Conservation (phyloP, 2,888 invertebrate genomes). For the Criorhina ranunculi region DNA sequence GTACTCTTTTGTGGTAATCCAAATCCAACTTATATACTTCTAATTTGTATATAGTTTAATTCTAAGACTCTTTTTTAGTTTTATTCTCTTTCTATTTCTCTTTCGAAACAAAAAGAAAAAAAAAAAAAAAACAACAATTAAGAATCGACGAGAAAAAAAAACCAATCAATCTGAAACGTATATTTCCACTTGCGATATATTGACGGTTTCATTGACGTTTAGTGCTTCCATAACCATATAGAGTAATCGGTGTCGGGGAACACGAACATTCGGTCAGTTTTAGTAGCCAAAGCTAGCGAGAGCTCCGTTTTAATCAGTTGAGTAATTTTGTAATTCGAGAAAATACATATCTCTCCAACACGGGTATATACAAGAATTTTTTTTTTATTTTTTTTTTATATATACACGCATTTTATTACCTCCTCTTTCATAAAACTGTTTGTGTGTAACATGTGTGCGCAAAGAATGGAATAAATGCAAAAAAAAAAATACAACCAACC, state of each 20-base stretch:
- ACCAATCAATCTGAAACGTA: not conserved
- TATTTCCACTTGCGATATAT: conserved; percentile 15
- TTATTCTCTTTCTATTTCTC: no score
- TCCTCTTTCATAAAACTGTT: no score
- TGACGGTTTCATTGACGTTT: conserved; percentile 26
- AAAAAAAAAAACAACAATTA: no score
- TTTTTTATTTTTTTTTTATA: not conserved
- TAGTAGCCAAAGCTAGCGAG: not conserved
- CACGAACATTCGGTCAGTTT: conserved; percentile 14
- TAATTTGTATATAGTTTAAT: no score
- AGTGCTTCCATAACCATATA: conserved; percentile 22
- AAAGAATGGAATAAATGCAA: not conserved
- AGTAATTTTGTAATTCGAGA: conserved; percentile 3
- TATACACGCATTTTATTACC: no score
- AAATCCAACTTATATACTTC: no score
- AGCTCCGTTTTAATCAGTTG: not conserved
- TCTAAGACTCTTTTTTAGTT: no score
- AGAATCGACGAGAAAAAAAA: no score
- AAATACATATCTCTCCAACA: not conserved
- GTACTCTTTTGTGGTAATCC: no score
- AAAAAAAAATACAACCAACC: no score
- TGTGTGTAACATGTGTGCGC: no score
- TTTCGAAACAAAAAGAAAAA: not conserved
- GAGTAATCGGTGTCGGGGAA: conserved; percentile 14
- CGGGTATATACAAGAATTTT: not conserved